Percentiles rank a stretch among this genome's conserved stretches.
These are phyloP conservation scores for Coptodon bakossiorum DNA, from an alignment of 2,113 vertebrate species.

Conservation along the genomic window DNA sequence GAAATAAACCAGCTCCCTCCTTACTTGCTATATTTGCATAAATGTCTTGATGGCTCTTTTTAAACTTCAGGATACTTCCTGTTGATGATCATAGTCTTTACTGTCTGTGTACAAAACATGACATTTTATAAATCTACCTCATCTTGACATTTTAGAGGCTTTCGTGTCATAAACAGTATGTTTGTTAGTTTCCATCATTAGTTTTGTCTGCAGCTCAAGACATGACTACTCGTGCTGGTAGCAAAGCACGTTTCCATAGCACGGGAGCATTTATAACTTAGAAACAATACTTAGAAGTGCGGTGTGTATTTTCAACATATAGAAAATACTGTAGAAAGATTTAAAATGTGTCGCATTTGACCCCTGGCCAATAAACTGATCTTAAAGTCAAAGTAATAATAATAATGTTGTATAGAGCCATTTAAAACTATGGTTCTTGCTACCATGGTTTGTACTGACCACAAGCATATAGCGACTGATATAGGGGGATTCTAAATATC, in stretches of 20 bases:
- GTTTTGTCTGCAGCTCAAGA: neutral
- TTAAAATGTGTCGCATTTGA: neutral
- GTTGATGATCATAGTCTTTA: neutral
- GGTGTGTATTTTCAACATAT: neutral
- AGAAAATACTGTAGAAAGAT: neutral
- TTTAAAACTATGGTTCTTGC: neutral
- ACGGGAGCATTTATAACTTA: neutral
- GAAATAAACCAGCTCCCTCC: neutral
- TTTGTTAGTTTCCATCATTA: neutral
- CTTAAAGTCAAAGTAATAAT: neutral
- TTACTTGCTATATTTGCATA: neutral
- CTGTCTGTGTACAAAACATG: neutral
- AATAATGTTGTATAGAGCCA: neutral
- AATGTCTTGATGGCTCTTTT: neutral
- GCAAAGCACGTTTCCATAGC: neutral
- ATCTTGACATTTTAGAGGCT: neutral
- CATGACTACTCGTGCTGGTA: fast-evolving
- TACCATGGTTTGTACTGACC: neutral
- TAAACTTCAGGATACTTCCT: neutral
- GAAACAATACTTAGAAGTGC: neutral
- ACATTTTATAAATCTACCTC: neutral
- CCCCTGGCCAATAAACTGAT: neutral
- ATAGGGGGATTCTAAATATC: neutral
- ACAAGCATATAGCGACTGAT: neutral
- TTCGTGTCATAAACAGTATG: neutral